These are phyloP conservation scores for Aphaenogaster rudis DNA, from an alignment of 1,140 invertebrate species.

Conservation along the genomic window DNA sequence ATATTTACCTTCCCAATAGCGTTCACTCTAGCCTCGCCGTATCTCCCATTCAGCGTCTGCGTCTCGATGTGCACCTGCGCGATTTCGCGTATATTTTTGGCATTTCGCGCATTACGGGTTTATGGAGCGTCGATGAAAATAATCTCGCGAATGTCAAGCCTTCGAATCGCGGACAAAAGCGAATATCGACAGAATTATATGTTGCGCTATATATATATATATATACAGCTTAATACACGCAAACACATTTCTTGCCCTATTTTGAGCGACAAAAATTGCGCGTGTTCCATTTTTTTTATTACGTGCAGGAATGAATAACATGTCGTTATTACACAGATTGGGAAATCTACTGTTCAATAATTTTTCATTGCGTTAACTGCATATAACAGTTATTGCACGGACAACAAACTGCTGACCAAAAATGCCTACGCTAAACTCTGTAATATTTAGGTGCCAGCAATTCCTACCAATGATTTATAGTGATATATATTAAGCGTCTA, in stretches of 20 bases:
- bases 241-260: slow-evolving; percentile 13
- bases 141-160: slow-evolving; percentile 51
- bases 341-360: not conserved
- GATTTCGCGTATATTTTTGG: slow-evolving; percentile 35
- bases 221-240: slow-evolving; percentile 17
- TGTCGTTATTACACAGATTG: not conserved
- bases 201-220: slow-evolving; percentile 10
- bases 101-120: slow-evolving; percentile 34
- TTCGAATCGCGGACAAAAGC: not conserved
- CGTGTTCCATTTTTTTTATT: not conserved
- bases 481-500: not conserved
- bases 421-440: not conserved
- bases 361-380: not conserved
- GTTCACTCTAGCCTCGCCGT: too few species aligned
- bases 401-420: not conserved
- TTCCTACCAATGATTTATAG: not conserved
- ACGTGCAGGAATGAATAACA: not conserved
- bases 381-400: not conserved
- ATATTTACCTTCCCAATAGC: slow-evolving; percentile 20
- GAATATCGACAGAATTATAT: slow-evolving; percentile 48
- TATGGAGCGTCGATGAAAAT: slow-evolving; percentile 45
- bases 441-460: slow-evolving; percentile 2
- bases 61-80: slow-evolving; percentile 22
- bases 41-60: not conserved
- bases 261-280: slow-evolving; percentile 2